Evolutionary conservation across 2,888 invertebrate species (phyloP), one percentile per base, ranked within the genome.

Genomic region (Coremacera marginata): DNA sequence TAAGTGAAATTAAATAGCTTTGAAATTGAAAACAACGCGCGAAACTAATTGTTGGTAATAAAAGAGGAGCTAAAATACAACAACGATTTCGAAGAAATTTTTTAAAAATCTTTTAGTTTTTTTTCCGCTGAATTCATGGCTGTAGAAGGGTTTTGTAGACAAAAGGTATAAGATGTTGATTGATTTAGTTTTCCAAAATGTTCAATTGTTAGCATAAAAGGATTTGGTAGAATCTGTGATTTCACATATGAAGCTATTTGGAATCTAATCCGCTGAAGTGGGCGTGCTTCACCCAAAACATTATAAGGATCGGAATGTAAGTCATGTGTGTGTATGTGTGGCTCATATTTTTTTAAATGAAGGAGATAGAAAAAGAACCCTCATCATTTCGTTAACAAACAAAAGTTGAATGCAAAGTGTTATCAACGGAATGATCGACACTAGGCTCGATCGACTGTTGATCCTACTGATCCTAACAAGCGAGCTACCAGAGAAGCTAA

Each of bases 221-320:
- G 57, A 57, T 71, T 70, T 34, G 16, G 5, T 5, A 16, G 44
- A 67, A 74, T 67, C 67, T 34, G 67, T 22, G 11, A 63, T 37
- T 60, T 52, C 22, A 55, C 37, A 27, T 49, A 11, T 22, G 44
- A 31, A 55, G 19, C 60, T 25, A 34, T 55, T 73, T 44, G 16
- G 31, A 19, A 51, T 44, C n/a, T 52, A 37, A 76, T 65, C 52
- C 27, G 44, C 49, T 78, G 63, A 77, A 81, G 81, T 79, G 78
- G 81, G 81, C 78, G 80, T 80, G 55, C 63, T 70, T 75, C 62
- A 67, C 67, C 67, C 27, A 57, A n/a, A 65, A 71, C 67, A 71
- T 60, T 60, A 5, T 44, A 37, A 63, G 16, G 49, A 75, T 11
- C 51, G 11, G 68, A 49, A 27, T 55, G 62, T 44, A 74, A 60